Conservation (phyloP, 2,888 invertebrate genomes). For the Drosophila engyochracea region DNA sequence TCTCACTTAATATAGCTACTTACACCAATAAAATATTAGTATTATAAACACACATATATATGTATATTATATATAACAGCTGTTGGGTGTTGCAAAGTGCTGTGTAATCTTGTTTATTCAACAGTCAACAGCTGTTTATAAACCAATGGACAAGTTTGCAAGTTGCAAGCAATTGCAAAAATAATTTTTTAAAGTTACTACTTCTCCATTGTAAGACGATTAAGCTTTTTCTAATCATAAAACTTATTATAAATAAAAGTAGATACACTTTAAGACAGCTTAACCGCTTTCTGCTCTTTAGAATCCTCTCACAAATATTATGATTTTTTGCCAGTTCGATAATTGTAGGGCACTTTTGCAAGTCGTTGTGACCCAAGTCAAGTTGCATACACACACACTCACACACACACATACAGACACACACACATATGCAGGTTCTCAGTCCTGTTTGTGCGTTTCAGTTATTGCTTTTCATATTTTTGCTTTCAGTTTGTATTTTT, state of each 20-base stretch:
- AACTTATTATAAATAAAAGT: background rate
- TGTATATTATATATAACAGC: background rate
- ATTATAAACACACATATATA: background rate
- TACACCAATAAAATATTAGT: background rate
- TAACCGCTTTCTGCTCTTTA: background rate
- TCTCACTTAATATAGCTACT: background rate
- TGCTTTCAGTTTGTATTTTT: slow-evolving; percentile 51
- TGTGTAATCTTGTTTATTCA: background rate
- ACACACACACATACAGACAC: slow-evolving; percentile 8
- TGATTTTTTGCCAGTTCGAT: background rate
- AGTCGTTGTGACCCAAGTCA: slow-evolving; percentile 17
- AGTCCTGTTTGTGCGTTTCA: slow-evolving; percentile 47
- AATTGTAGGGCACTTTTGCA: slow-evolving; percentile 31
- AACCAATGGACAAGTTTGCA: background rate
- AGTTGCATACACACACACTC: slow-evolving; percentile 10
- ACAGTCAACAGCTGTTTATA: background rate
- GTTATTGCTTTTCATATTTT: slow-evolving; percentile 79
- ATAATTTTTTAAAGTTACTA: background rate
- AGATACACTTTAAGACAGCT: background rate
- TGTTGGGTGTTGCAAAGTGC: background rate
- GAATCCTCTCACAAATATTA: background rate
- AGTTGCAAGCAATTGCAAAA: background rate
- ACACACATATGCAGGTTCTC: slow-evolving; percentile 18
- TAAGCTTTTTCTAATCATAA: background rate
- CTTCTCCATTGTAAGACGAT: background rate